These are phyloP conservation scores for Metellina segmentata DNA, from an alignment of 2,888 invertebrate genomes.

Conservation along the genomic window DNA sequence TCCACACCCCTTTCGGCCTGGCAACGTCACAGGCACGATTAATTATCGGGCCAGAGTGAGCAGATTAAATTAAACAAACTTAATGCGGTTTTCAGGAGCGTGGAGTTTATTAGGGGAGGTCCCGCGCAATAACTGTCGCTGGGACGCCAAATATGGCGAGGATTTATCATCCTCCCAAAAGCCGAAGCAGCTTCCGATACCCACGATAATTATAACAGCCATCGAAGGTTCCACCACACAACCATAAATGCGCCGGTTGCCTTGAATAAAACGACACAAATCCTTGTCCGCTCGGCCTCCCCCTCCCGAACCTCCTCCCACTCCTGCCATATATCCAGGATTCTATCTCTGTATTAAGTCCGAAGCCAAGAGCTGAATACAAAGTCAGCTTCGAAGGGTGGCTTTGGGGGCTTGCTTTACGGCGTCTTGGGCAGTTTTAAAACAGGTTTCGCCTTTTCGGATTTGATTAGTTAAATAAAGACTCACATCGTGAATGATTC, in stretches of 20 bases:
- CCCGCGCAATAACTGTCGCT: constrained; percentile 58
- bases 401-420: constrained; percentile 15
- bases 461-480: not conserved
- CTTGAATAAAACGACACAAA: constrained; percentile 60
- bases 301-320: not conserved
- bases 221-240: constrained; percentile 36
- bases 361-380: not conserved
- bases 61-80: constrained; percentile 72
- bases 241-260: constrained; percentile 46
- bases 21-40: constrained; percentile 48
- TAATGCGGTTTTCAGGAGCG: constrained; percentile 64
- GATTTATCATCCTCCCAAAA: constrained; percentile 63
- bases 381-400: not conserved
- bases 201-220: constrained; percentile 62
- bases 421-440: constrained; percentile 5
- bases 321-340: not conserved
- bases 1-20: not conserved
- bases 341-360: not conserved
- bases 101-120: constrained; percentile 57
- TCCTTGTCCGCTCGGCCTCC: constrained; percentile 25
- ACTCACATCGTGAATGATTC: too few relatives aligned
- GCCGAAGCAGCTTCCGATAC: constrained; percentile 67
- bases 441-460: not conserved
- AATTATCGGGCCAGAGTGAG: constrained; percentile 60
- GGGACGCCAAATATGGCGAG: constrained; percentile 45